Evolutionary conservation across 2,113 vertebrate species (phyloP), one percentile per base, ranked within the genome.

Genomic region (Actenoides hombroni): DNA sequence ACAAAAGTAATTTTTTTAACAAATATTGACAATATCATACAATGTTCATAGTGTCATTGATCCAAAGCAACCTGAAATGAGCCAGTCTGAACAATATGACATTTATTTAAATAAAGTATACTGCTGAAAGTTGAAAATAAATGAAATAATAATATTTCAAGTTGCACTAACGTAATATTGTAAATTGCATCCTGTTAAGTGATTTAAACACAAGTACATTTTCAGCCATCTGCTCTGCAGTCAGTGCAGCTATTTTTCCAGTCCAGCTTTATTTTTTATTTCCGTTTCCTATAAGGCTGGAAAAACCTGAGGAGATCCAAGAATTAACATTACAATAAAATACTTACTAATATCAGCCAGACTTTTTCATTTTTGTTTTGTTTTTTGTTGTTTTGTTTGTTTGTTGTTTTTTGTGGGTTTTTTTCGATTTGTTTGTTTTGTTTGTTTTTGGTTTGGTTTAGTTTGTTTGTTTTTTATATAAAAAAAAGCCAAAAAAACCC

Each of bases 61-160:
- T 89, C 61, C 70, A 95, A 95, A 92, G 56, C 13, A 90, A 95
- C 29, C 64, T 56, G 42, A 95, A 95, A 74, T 81, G 12, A 93
- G 39, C 90, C 81, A 92, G 44, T 74, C 44, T 83, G 70, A 93
- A 56, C 10, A 86, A n/a, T 51, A 67, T n/a, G 65, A 86, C 78
- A 95, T 33, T 90, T 94, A 93, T 93, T 92, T 84, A 82, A 88
- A 93, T 53, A 19, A 82, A 88, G 92, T 53, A 19, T 96, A 95
- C 48, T 40, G 29, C 78, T 93, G 64, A 94, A 95, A 90, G 69
- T 68, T 88, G 78, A 92, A 95, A 95, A 93, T 77, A 96, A 94
- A 68, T 93, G 37, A 64, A 91, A n/a, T 63, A 91, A n/a, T 63
- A 95, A 69, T 96, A 96, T 83, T 96, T 93, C 92, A 95, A 80